Percentiles rank a stretch among this genome's conserved stretches.
Evolutionary conservation across 2,797 vertebrate genomes (phyloP).

Genomic region (Fratercula arctica): DNA sequence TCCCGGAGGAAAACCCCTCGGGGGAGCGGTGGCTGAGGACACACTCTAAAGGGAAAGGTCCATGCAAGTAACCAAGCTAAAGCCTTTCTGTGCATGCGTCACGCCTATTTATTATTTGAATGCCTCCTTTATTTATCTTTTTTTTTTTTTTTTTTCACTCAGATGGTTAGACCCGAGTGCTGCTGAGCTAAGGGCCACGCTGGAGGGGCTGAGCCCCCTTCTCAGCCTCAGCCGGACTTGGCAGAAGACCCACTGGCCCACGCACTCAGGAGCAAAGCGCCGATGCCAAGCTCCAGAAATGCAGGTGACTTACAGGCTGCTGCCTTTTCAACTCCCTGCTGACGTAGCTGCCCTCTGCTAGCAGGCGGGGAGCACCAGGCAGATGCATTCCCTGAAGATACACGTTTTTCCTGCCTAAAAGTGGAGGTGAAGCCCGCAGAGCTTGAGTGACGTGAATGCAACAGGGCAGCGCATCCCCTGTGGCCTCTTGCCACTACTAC

Average conservation of each 20-base stretch:
- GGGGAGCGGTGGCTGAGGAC: not conserved
- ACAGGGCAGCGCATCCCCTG: fast-evolving
- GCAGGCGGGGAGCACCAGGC: not conserved
- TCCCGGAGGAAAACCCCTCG: not conserved
- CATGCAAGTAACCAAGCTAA: fast-evolving
- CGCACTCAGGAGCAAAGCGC: fast-evolving
- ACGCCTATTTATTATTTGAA: not conserved
- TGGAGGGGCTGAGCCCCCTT: not conserved
- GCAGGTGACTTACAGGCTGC: not conserved
- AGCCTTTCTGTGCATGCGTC: not conserved
- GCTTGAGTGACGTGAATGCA: not conserved
- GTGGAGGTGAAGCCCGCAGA: not conserved
- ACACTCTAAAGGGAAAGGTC: not conserved
- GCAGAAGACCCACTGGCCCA: not conserved
- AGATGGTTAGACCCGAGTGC: not conserved
- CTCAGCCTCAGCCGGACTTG: not conserved
- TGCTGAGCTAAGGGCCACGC: not conserved
- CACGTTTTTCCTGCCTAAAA: not conserved
- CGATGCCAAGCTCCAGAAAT: not conserved
- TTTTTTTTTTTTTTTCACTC: not conserved
- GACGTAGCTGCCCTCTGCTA: not conserved
- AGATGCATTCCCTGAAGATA: not conserved
- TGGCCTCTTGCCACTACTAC: not conserved
- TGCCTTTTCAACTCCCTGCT: not conserved
- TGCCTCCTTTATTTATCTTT: not conserved